These are phyloP conservation scores for Acronicta psi DNA, from an alignment of 2,888 invertebrate species.

Conservation along the genomic window DNA sequence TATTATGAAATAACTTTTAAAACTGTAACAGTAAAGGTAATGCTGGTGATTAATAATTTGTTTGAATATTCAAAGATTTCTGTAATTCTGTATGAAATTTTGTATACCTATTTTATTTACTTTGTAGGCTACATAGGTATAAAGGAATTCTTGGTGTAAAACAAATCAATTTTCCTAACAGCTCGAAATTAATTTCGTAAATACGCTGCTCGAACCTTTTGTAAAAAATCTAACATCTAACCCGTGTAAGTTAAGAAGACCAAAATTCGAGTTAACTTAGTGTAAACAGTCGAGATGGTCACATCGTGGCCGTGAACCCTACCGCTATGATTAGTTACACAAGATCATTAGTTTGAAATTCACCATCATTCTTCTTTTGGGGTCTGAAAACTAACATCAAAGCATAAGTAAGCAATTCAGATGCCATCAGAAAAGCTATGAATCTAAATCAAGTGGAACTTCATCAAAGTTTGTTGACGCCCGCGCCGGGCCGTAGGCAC, in stretches of 20 bases:
- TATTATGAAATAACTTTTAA: slow-evolving; percentile 2
- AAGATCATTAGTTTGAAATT: slow-evolving; percentile 3
- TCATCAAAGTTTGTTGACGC: slow-evolving; percentile 81
- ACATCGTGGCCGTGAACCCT: too few relatives aligned
- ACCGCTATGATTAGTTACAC: not conserved
- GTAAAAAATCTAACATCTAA: too few relatives aligned
- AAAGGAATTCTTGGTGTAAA: slow-evolving; percentile 3
- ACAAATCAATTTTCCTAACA: slow-evolving; percentile 1
- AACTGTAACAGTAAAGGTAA: not conserved
- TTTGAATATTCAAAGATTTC: slow-evolving; percentile 2
- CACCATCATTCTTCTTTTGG: slow-evolving; percentile 29
- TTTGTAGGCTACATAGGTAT: slow-evolving; percentile 1
- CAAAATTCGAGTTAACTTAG: too few relatives aligned
- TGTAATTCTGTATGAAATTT: not conserved
- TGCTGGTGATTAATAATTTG: not conserved
- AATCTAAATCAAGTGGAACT: slow-evolving; percentile 82
- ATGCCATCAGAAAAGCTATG: slow-evolving; percentile 80
- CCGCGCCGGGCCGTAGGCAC: slow-evolving; percentile 65
- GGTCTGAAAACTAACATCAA: slow-evolving; percentile 67
- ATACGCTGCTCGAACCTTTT: not conserved
- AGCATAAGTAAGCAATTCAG: slow-evolving; percentile 73
- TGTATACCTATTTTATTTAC: too few relatives aligned
- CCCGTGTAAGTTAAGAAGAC: too few relatives aligned
- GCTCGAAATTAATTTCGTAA: not conserved
- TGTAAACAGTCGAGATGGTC: too few relatives aligned